These are phyloP conservation scores for Philaenus spumarius DNA, from an alignment of 1,140 invertebrate genomes.

Conservation along the genomic window DNA sequence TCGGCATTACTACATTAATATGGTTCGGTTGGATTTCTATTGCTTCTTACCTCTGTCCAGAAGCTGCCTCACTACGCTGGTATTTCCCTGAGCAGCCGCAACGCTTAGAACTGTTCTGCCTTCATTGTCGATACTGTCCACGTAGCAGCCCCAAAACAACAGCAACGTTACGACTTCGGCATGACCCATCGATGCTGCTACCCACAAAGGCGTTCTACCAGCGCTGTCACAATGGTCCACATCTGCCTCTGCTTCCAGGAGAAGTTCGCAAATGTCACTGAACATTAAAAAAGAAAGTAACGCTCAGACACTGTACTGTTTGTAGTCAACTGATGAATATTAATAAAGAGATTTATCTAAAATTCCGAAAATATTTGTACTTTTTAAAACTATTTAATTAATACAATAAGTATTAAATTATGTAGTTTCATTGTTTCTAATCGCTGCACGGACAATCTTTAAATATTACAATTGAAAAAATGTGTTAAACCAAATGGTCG, in stretches of 20 bases:
- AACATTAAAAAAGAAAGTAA: slow-evolving; percentile 23
- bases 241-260: slow-evolving; percentile 80
- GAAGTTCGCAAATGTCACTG: slow-evolving; percentile 70
- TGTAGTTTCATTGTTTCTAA: too few relatives aligned
- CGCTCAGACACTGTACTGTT: too few relatives aligned
- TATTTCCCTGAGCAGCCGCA: slow-evolving; percentile 76
- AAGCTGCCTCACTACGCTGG: slow-evolving; percentile 78
- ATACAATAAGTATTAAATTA: too few relatives aligned
- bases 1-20: too few relatives aligned
- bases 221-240: slow-evolving; percentile 76
- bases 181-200: slow-evolving; percentile 81
- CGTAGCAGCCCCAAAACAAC: slow-evolving; percentile 83
- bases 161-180: slow-evolving; percentile 69
- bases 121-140: slow-evolving; percentile 84
- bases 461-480: too few relatives aligned
- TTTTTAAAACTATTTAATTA: too few relatives aligned
- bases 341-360: too few relatives aligned
- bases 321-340: too few relatives aligned
- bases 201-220: slow-evolving; percentile 71
- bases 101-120: slow-evolving; percentile 83
- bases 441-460: too few relatives aligned
- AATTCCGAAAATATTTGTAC: too few relatives aligned
- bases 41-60: slow-evolving; percentile 72
- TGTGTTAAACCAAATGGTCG: too few relatives aligned
- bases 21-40: too few relatives aligned